Conservation (phyloP, 2,113 vertebrate species). For the Oplegnathus fasciatus region DNA sequence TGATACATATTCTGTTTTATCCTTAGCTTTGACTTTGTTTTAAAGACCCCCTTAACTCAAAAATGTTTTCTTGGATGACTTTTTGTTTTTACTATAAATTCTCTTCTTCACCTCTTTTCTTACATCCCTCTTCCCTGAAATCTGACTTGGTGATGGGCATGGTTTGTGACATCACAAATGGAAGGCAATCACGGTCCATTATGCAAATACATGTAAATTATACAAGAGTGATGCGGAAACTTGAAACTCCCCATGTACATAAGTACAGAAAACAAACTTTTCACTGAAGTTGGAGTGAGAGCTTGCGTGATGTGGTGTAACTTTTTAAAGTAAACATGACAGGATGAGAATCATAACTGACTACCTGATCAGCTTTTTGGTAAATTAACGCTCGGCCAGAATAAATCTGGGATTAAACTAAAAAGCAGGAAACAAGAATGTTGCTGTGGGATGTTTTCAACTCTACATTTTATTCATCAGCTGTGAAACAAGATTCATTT, state of each 20-base stretch:
- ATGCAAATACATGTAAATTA: background rate
- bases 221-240: background rate
- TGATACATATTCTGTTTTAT: background rate
- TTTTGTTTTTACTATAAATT: background rate
- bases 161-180: background rate
- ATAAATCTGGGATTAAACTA: conserved; percentile 46
- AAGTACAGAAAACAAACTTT: background rate
- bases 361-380: too few species aligned
- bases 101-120: background rate
- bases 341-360: too few species aligned
- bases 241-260: background rate
- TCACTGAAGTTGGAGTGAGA: background rate
- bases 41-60: background rate
- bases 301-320: too few species aligned
- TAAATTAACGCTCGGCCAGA: conserved; percentile 27
- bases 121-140: background rate
- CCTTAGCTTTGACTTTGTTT: conserved; percentile 14
- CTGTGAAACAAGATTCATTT: conserved; percentile 32
- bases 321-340: too few species aligned
- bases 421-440: conserved; percentile 23
- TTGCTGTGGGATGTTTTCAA: conserved; percentile 44
- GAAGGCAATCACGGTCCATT: background rate
- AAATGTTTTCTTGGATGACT: background rate
- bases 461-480: conserved; percentile 24
- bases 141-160: background rate